Percentiles rank a stretch among this genome's conserved stretches.
These are phyloP conservation scores for Scaeva pyrastri DNA, from an alignment of 2,888 invertebrate species.

Conservation along the genomic window DNA sequence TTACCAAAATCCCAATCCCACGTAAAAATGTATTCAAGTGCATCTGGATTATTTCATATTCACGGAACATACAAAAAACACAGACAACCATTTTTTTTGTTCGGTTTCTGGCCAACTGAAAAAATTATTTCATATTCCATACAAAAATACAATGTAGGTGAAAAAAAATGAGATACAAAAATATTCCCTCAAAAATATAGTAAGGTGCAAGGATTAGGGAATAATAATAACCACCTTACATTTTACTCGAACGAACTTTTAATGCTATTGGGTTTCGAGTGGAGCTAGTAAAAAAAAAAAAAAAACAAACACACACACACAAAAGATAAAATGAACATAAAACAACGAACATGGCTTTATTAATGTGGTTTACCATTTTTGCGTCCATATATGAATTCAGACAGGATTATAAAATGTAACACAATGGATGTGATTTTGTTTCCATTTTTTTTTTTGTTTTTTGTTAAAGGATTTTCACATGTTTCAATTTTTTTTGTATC, in stretches of 20 bases:
- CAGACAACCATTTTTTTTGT: background rate
- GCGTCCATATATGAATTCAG: slow-evolving; percentile 5
- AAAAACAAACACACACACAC: background rate
- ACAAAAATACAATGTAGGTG: background rate
- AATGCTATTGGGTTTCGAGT: background rate
- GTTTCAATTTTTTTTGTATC: slow-evolving; percentile 31
- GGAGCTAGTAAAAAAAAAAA: background rate
- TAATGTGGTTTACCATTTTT: slow-evolving; percentile 38
- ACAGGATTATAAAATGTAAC: slow-evolving; percentile 43
- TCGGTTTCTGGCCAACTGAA: background rate
- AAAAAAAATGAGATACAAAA: background rate
- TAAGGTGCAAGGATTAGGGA: slow-evolving; percentile 26
- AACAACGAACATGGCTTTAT: slow-evolving; percentile 33
- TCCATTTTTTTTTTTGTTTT: slow-evolving; percentile 23
- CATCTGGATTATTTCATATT: slow-evolving; percentile 10
- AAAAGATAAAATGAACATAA: no score
- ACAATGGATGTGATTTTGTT: slow-evolving; percentile 59
- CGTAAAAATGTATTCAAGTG: background rate
- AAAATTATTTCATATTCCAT: background rate
- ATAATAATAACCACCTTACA: slow-evolving; percentile 7
- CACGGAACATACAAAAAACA: background rate
- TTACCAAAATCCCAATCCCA: background rate
- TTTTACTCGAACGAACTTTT: slow-evolving; percentile 2
- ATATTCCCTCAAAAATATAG: slow-evolving; percentile 21
- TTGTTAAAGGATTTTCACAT: slow-evolving; percentile 46